Conservation (phyloP, 1,140 invertebrate genomes). For the Melanaphis sacchari region DNA sequence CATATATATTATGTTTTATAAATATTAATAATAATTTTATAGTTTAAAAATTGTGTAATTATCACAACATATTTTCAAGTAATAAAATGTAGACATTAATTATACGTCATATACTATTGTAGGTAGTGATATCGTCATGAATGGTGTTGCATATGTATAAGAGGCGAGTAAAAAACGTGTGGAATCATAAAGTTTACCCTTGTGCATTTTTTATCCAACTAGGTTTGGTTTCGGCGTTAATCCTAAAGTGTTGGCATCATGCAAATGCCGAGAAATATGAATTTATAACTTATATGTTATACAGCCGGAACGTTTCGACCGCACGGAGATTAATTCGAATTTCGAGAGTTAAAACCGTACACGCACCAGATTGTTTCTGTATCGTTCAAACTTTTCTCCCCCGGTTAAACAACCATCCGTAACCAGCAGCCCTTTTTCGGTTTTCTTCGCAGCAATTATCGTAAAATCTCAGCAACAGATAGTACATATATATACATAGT, state of each 20-base stretch:
- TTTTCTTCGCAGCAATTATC: constrained; percentile 41
- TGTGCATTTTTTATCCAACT: background rate
- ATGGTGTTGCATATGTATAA: background rate
- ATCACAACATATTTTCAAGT: background rate
- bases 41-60: background rate
- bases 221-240: background rate
- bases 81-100: background rate
- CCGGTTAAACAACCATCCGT: background rate
- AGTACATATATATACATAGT: background rate
- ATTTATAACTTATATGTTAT: background rate
- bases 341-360: constrained; percentile 1
- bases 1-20: too few relatives aligned
- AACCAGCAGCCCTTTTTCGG: background rate
- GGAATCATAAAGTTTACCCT: background rate
- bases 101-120: too few relatives aligned
- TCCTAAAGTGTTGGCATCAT: background rate
- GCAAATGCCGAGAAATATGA: background rate
- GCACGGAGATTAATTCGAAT: constrained; percentile 13
- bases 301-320: background rate
- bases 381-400: constrained; percentile 30
- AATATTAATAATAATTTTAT: background rate
- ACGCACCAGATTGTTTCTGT: background rate
- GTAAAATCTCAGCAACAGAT: constrained; percentile 51
- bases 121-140: background rate
- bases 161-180: background rate